A percentile compares a stretch with the other conserved stretches of the same genome.
phyloP scores from a whole-genome alignment of 1,140 invertebrate genomes.

The Drosophila takahashii region DNA sequence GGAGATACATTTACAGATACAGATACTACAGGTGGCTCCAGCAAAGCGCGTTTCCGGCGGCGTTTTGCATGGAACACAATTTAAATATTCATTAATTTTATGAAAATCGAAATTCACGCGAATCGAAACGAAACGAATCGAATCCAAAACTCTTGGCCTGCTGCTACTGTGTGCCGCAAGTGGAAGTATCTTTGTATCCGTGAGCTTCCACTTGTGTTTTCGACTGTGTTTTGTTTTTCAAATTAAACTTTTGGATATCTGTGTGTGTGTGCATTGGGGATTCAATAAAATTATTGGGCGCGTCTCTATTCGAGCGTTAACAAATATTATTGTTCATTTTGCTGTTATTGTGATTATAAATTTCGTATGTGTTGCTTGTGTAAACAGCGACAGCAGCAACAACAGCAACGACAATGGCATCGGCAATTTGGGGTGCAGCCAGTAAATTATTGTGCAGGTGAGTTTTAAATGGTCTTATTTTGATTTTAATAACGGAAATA shows the following conservation, averaged over 20 bases:
- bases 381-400: conserved; percentile 58
- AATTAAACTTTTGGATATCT: conserved; percentile 45
- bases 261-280: conserved; percentile 30
- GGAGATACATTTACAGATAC: conserved; percentile 11
- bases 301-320: conserved; percentile 81
- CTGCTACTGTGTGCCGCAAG: conserved; percentile 53
- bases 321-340: conserved; percentile 84
- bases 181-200: conserved; percentile 36
- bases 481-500: conserved; percentile 77
- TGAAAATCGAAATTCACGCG: conserved; percentile 77
- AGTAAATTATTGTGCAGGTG: conserved; percentile 75
- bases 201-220: conserved; percentile 62
- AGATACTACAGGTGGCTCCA: conserved; percentile 68
- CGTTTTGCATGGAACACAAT: conserved; percentile 70
- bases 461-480: conserved; percentile 48
- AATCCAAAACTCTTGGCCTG: conserved; percentile 20
- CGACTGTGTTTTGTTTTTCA: conserved; percentile 49
- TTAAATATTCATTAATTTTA: conserved; percentile 83
- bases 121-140: conserved; percentile 51
- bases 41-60: conserved; percentile 79
- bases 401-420: conserved; percentile 37
- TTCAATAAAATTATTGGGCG: conserved; percentile 83
- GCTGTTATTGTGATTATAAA: conserved; percentile 83
- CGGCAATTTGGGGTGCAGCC: conserved; percentile 63
- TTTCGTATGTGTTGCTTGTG: conserved; percentile 69